Evolutionary conservation across 2,888 invertebrate genomes (phyloP).

Genomic region (Erebia aethiops): DNA sequence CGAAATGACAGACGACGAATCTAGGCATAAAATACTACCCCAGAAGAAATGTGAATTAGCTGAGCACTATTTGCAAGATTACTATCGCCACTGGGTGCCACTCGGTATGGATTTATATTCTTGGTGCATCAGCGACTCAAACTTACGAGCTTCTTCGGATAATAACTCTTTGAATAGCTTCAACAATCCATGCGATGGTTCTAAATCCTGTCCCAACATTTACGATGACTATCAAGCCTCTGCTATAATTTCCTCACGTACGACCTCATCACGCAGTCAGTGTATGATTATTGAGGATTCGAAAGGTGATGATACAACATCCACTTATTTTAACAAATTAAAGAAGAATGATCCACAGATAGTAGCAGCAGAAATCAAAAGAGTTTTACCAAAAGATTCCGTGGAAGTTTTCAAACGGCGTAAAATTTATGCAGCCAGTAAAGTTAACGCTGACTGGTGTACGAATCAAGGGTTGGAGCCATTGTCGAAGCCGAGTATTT

Average conservation of each 20-base stretch:
- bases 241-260: constrained; percentile 52
- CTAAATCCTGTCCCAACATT: constrained; percentile 65
- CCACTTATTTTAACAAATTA: constrained; percentile 48
- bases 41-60: constrained; percentile 61
- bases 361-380: constrained; percentile 41
- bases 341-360: constrained; percentile 36
- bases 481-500: constrained; percentile 43
- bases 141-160: constrained; percentile 53
- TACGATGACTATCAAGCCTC: constrained; percentile 56
- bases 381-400: constrained; percentile 66
- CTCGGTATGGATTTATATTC: constrained; percentile 57
- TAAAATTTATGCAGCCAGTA: constrained; percentile 56
- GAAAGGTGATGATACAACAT: constrained; percentile 36
- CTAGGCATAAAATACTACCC: constrained; percentile 43
- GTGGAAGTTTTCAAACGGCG: constrained; percentile 63
- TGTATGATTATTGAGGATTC: constrained; percentile 44
- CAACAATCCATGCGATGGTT: constrained; percentile 50
- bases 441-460: constrained; percentile 54
- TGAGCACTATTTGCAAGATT: constrained; percentile 64
- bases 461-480: constrained; percentile 34
- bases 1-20: constrained; percentile 55
- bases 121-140: constrained; percentile 59
- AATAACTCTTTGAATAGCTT: constrained; percentile 47
- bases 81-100: constrained; percentile 60
- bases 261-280: constrained; percentile 49